Evolutionary conservation across 1,140 invertebrate genomes (phyloP), one percentile per base, ranked within the genome.

Genomic region (Formica selysi): DNA sequence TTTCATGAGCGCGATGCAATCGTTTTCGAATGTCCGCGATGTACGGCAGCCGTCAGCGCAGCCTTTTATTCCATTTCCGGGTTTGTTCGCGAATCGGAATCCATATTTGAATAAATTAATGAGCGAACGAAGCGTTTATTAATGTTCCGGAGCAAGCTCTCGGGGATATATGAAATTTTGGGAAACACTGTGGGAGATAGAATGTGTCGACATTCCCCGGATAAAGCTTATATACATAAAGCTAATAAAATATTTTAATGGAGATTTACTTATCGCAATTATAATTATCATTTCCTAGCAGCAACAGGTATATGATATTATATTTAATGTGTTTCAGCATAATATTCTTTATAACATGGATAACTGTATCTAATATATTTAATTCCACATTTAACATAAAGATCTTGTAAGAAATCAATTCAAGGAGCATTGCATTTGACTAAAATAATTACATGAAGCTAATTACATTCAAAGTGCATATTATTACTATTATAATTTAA

Each of bases 1-100:
- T 92, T 92, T 92, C 89, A 92, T 91, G 91, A 92, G 91, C 81
- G 62, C 71, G 70, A 54, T 90, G 71, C 70, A 59, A 32, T 64
- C 68, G 79, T 87, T 70, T 62, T 68, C 19, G 51, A 65, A 48
- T 44, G 59, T 78, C 74, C 74, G 22, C 62, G 81, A 70, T 41
- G n/a, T 10, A 54, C 48, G 78, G 22, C 62, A n/a, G 2, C 8
- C 32, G 11, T 62, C 41, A 79, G 38, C 44, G 76, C 2, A 51
- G 13, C 19, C 41, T 81, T 81, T 81, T 81, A 73, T 81, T 71
- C 36, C 62, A 51, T 62, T 79, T 38, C 29, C 76, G 29, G 19
- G 41, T 19, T 19, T 64, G 76, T 68, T 41, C 54, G 54, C 54
- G 16, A 61, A 76, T 76, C 54, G 76, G 1, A 51, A 51, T 78